Evolutionary conservation across 2,888 invertebrate species (phyloP).

Genomic region (Ceraclea dissimilis): DNA sequence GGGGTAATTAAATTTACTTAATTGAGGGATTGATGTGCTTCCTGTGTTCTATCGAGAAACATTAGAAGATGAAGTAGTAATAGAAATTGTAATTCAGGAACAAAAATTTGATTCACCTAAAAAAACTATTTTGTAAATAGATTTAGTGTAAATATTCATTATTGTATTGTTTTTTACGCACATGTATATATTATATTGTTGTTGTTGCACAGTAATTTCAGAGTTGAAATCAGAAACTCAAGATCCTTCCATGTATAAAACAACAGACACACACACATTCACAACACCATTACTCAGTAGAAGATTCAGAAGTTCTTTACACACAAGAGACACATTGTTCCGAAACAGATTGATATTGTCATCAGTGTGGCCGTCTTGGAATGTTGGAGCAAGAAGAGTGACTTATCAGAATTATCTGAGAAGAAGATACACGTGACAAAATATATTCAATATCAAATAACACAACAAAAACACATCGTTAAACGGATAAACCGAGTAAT

Average conservation of each 20-base stretch:
- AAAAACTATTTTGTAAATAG: no score
- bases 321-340: slow-evolving; percentile 19
- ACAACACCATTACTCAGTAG: slow-evolving; percentile 1
- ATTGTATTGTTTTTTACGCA: slow-evolving; percentile 2
- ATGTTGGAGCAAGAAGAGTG: slow-evolving; percentile 10
- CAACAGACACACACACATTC: background rate
- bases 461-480: no score
- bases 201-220: slow-evolving; percentile 17
- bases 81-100: no score
- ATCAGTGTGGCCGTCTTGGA: slow-evolving; percentile 18
- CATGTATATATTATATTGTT: slow-evolving; percentile 13
- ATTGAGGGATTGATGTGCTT: no score
- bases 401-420: slow-evolving; percentile 14
- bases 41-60: no score
- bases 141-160: no score
- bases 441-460: background rate
- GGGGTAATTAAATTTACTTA: no score
- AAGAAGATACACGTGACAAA: slow-evolving; percentile 6
- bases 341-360: slow-evolving; percentile 20
- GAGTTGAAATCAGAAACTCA: background rate
- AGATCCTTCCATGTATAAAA: background rate
- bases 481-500: no score
- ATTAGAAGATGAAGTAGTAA: no score
- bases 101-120: no score
- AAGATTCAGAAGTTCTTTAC: slow-evolving; percentile 2